Conservation (phyloP, 2,888 invertebrate genomes). For the Nemotelus pantherinus region DNA sequence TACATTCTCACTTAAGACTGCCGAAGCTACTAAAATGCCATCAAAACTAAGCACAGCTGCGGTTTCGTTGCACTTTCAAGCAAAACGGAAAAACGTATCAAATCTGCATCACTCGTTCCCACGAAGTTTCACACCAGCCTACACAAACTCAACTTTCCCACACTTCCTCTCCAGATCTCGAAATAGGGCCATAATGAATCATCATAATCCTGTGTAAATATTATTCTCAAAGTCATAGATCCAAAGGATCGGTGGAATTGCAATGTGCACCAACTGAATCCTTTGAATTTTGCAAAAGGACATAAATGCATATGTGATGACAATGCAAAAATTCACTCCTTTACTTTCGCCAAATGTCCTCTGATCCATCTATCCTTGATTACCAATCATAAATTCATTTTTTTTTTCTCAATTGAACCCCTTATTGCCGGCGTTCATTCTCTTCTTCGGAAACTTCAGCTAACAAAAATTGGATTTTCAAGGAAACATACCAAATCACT, state of each 20-base stretch:
- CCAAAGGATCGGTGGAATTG: not conserved
- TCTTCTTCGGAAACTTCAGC: too few relatives aligned
- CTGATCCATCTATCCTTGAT: conserved; percentile 9
- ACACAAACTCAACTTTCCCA: conserved; percentile 45
- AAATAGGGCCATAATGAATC: conserved; percentile 21
- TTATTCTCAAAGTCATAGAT: conserved; percentile 38
- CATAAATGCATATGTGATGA: conserved; percentile 46
- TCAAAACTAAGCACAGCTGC: too few relatives aligned
- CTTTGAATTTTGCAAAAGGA: conserved; percentile 29
- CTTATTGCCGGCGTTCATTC: too few relatives aligned
- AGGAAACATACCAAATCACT: conserved; percentile 16
- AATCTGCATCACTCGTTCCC: not conserved
- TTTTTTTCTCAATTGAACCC: not conserved
- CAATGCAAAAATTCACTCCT: conserved; percentile 47
- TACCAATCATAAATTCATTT: conserved; percentile 29
- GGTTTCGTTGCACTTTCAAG: too few relatives aligned
- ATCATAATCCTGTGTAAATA: conserved; percentile 38
- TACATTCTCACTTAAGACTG: not conserved
- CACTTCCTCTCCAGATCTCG: conserved; percentile 27
- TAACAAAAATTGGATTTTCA: conserved; percentile 37
- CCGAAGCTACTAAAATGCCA: too few relatives aligned
- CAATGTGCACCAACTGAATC: not conserved
- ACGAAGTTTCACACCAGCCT: not conserved
- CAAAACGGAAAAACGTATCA: too few relatives aligned
- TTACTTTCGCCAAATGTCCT: not conserved